phyloP scores from a whole-genome alignment of 2,113 vertebrate species.

The Channa maculata region DNA sequence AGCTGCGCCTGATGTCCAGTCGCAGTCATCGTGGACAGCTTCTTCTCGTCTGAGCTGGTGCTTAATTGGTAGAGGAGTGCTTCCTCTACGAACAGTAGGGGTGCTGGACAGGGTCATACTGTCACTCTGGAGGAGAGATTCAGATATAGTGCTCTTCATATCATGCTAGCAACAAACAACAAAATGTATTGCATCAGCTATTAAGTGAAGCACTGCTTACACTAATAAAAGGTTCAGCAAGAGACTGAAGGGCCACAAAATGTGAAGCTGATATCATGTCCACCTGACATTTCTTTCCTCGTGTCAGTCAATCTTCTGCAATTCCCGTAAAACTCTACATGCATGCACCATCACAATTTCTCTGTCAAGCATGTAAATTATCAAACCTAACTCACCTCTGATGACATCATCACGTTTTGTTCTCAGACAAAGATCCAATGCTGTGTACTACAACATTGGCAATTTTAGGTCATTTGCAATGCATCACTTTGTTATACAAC shows the following conservation, averaged over 20 bases:
- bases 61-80: slow-evolving; percentile 90
- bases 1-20: slow-evolving; percentile 82
- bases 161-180: background rate
- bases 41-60: slow-evolving; percentile 88
- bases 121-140: slow-evolving; percentile 64
- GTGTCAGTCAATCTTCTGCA: no score
- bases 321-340: no score
- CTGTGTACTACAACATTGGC: no score
- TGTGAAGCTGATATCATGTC: background rate
- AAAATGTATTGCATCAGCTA: background rate
- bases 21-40: slow-evolving; percentile 88
- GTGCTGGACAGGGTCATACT: slow-evolving; percentile 81
- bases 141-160: slow-evolving; percentile 1
- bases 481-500: no score
- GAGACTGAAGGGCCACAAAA: background rate
- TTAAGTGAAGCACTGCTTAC: no score
- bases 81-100: slow-evolving; percentile 86
- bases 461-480: no score
- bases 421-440: no score
- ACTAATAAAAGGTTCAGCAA: background rate
- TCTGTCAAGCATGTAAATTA: no score
- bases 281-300: background rate
- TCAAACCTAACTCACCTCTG: no score
- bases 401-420: no score
- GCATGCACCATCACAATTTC: no score